Evolutionary conservation across 2,113 vertebrate species (phyloP).

Genomic region (Marmota flaviventris): DNA sequence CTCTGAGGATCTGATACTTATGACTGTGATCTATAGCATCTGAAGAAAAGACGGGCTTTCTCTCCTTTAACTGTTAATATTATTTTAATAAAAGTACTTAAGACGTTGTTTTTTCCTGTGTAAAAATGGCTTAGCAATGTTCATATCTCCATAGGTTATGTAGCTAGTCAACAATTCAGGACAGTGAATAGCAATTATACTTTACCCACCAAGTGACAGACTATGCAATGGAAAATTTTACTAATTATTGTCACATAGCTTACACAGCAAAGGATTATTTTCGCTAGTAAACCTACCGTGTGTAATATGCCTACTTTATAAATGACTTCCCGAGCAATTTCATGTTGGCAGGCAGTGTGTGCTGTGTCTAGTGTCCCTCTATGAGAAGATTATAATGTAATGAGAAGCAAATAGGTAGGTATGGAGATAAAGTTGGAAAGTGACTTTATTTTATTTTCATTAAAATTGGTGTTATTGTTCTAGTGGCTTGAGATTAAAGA

Average conservation of each 20-base stretch:
- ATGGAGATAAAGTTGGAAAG: constrained; percentile 52
- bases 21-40: constrained; percentile 70
- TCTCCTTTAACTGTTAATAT: constrained; percentile 72
- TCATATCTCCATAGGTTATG: constrained; percentile 63
- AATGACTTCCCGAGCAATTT: constrained; percentile 66
- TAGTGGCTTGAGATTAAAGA: constrained; percentile 61
- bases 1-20: constrained; percentile 8
- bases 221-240: constrained; percentile 76
- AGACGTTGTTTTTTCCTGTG: constrained; percentile 64
- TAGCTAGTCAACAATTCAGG: constrained; percentile 71
- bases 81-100: constrained; percentile 72
- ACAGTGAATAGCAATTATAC: constrained; percentile 66
- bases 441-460: not conserved
- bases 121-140: constrained; percentile 79
- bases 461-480: constrained; percentile 37
- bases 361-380: constrained; percentile 38
- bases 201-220: constrained; percentile 58
- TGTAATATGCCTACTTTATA: constrained; percentile 55
- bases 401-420: constrained; percentile 57
- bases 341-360: constrained; percentile 43
- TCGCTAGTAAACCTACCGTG: constrained; percentile 53
- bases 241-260: constrained; percentile 49
- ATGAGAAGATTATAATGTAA: constrained; percentile 55
- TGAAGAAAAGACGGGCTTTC: constrained; percentile 75
- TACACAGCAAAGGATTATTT: constrained; percentile 61